Evolutionary conservation across 2,113 vertebrate species (phyloP), one percentile per base, ranked within the genome.

Genomic region (Machaerirhynchus nigripectus): DNA sequence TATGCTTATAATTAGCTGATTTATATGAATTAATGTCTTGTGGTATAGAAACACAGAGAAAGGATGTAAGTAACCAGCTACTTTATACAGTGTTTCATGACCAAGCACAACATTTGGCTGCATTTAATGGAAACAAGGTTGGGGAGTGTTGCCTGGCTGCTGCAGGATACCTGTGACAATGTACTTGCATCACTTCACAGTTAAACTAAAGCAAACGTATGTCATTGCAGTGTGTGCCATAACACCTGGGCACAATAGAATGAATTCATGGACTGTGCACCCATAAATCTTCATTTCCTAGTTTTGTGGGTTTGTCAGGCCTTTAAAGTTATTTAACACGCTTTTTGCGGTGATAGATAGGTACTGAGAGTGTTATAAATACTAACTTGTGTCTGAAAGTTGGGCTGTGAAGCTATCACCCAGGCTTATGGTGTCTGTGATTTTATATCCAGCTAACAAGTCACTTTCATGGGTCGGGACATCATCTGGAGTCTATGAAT

Each of bases 301-400:
- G 68, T 96, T 97, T 78, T 91, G 61, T 90, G 92, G 93, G 57
- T 82, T 96, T 92, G 91, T 94, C 90, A 89, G 82, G 81, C 56
- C 90, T 89, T 96, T 95, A 88, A 93, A 81, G 93, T 96, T 96
- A 96, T 94, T 96, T 94, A 96, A 91, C 94, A 90, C 71, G 42
- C 95, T 97, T 97, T 94, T 95, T 96, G 91, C 44, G 2, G 93
- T 94, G 91, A 96, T 89, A 93, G 93, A 95, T 81, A 80, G 95
- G 91, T 93, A 96, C 17, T 55, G 56, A 92, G 92, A 59, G 44
- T 92, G 67, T 92, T 94, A 95, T 96, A 97, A 96, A 97, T 96
- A 96, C 95, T 91, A 97, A 96, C 94, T 96, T 96, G 96, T 95
- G 96, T 95, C 96, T 95, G 95, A 95, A 96, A 97, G 96, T 96